These are phyloP conservation scores for Marasmarcha lunaedactyla DNA, from an alignment of 2,888 invertebrate species.

Conservation along the genomic window DNA sequence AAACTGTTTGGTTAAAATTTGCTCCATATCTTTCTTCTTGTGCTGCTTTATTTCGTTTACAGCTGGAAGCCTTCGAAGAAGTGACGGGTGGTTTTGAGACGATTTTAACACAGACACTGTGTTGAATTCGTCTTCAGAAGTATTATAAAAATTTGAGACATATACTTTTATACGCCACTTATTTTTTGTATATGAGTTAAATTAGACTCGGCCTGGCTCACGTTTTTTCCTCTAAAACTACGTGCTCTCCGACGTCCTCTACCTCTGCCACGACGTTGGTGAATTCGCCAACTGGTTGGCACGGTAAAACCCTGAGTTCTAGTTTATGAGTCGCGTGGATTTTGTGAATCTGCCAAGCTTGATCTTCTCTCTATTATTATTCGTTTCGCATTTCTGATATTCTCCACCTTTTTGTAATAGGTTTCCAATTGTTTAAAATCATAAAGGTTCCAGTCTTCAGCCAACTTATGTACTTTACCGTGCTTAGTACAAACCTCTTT, in stretches of 20 bases:
- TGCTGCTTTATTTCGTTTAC: too few species aligned
- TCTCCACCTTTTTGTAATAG: too few species aligned
- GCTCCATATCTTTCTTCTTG: constrained; percentile 4
- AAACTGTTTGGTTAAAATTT: constrained; percentile 1
- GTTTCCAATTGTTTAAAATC: too few species aligned
- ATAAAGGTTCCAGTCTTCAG: too few species aligned
- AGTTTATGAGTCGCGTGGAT: too few species aligned
- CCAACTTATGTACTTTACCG: too few species aligned
- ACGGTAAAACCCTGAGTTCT: not conserved
- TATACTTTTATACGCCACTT: constrained; percentile 5
- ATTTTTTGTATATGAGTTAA: constrained; percentile 4
- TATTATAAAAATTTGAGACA: constrained; percentile 5
- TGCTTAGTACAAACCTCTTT: too few species aligned
- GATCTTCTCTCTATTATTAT: too few species aligned
- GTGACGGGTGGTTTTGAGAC: too few species aligned
- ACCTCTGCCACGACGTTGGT: constrained; percentile 2
- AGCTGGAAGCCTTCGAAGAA: too few species aligned
- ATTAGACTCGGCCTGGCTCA: not conserved
- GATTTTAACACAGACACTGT: not conserved
- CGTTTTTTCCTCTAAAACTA: constrained; percentile 4
- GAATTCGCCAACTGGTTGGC: not conserved
- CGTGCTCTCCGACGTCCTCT: constrained; percentile 1
- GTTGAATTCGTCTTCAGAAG: not conserved
- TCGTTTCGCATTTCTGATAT: too few species aligned
- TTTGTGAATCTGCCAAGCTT: too few species aligned